Conservation (phyloP, 1,140 invertebrate species). For the Frieseomelitta varia region DNA sequence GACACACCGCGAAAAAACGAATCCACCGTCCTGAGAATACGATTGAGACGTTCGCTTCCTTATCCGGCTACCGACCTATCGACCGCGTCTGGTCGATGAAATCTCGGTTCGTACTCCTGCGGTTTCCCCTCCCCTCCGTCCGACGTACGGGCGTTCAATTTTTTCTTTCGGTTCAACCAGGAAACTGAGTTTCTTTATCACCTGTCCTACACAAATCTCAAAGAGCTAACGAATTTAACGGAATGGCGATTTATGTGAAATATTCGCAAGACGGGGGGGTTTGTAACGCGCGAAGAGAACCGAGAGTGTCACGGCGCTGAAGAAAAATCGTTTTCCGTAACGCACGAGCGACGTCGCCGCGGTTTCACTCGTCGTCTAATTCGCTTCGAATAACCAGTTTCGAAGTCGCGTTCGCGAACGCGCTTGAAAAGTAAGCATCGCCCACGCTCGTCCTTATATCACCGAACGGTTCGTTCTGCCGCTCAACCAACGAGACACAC, state of each 20-base stretch:
- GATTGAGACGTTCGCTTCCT: constrained; percentile 29
- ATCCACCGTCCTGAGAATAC: constrained; percentile 10
- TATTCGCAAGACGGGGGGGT: too few species aligned
- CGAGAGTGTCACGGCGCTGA: not conserved
- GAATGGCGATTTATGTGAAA: not conserved
- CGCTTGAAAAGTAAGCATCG: constrained; percentile 56
- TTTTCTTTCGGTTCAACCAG: too few species aligned
- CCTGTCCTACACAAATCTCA: not conserved
- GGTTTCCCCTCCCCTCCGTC: not conserved
- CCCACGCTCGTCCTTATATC: constrained; percentile 74
- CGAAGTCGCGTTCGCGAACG: constrained; percentile 53
- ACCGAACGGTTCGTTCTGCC: constrained; percentile 67
- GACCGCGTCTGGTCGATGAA: constrained; percentile 5
- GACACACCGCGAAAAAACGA: constrained; percentile 16
- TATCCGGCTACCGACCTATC: not conserved
- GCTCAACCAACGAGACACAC: constrained; percentile 44
- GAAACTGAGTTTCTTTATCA: too few species aligned
- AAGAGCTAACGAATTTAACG: not conserved
- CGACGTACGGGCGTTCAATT: too few species aligned
- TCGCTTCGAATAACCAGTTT: constrained; percentile 63
- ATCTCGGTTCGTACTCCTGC: constrained; percentile 54
- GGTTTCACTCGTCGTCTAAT: constrained; percentile 38
- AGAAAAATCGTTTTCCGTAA: constrained; percentile 37
- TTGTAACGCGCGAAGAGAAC: not conserved
- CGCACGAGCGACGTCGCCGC: constrained; percentile 26